These are phyloP conservation scores for Ommatoiulus sabulosus DNA, from an alignment of 2,888 invertebrate species.

Conservation along the genomic window DNA sequence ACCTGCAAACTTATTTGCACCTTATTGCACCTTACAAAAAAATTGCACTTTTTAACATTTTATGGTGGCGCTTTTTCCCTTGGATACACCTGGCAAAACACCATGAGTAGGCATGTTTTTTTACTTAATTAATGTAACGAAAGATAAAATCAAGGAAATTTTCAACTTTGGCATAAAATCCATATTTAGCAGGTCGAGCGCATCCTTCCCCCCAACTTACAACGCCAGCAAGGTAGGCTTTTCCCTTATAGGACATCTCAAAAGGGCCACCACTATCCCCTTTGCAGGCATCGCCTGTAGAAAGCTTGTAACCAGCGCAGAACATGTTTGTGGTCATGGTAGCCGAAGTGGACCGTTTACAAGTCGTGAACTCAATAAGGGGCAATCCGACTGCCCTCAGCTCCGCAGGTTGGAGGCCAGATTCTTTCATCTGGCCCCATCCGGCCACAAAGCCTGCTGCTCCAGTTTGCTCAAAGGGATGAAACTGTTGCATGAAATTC, in stretches of 20 bases:
- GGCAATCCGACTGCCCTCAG: slow-evolving; percentile 63
- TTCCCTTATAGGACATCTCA: slow-evolving; percentile 60
- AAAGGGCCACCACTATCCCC: slow-evolving; percentile 64
- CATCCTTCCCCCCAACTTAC: slow-evolving; percentile 65
- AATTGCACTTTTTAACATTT: no score
- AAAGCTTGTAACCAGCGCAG: slow-evolving; percentile 62
- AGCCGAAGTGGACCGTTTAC: slow-evolving; percentile 62
- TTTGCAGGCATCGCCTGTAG: slow-evolving; percentile 64
- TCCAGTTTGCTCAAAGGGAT: slow-evolving; percentile 46
- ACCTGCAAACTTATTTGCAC: no score
- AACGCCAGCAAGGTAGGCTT: slow-evolving; percentile 62
- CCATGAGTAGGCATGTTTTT: background rate
- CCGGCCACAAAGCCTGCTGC: slow-evolving; percentile 63
- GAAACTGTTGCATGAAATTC: slow-evolving; percentile 56
- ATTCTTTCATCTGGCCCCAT: slow-evolving; percentile 64
- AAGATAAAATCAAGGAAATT: slow-evolving; percentile 63
- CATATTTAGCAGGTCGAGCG: slow-evolving; percentile 63
- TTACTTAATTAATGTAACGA: background rate
- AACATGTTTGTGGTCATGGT: slow-evolving; percentile 61
- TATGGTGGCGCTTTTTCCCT: no score
- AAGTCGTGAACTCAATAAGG: slow-evolving; percentile 61
- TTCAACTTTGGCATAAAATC: slow-evolving; percentile 63
- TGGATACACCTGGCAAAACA: no score
- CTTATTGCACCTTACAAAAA: no score
- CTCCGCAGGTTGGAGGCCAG: slow-evolving; percentile 62